A percentile compares a stretch with the other conserved stretches of the same genome.
Evolutionary conservation across 2,888 invertebrate genomes (phyloP).

Genomic region (Hydrotaea cyrtoneurina): DNA sequence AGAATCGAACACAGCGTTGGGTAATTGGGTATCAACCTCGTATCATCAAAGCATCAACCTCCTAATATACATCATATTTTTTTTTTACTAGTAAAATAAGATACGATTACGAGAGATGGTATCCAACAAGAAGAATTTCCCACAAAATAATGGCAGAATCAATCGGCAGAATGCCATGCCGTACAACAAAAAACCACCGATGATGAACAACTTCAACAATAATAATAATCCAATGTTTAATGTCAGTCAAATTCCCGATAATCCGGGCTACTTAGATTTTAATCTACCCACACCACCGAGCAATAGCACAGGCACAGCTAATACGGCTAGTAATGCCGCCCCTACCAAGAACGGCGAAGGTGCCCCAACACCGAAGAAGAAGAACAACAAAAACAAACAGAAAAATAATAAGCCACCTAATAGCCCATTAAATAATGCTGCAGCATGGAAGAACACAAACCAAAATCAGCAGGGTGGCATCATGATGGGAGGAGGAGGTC

Average conservation of each 20-base stretch:
- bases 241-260: conserved; percentile 79
- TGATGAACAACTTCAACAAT: conserved; percentile 68
- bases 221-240: conserved; percentile 76
- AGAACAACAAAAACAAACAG: conserved; percentile 71
- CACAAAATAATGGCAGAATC: conserved; percentile 71
- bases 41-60: too few relatives aligned
- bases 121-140: conserved; percentile 73
- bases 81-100: conserved; percentile 19
- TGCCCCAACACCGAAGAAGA: conserved; percentile 58
- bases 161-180: conserved; percentile 71
- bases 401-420: conserved; percentile 64
- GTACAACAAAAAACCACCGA: conserved; percentile 71
- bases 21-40: too few relatives aligned
- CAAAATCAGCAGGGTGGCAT: conserved; percentile 36
- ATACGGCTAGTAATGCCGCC: conserved; percentile 55
- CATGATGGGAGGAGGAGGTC: conserved; percentile 48
- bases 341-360: conserved; percentile 32
- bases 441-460: conserved; percentile 12
- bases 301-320: conserved; percentile 47
- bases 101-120: conserved; percentile 66
- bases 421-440: conserved; percentile 20
- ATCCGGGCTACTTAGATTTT: conserved; percentile 80
- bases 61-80: conserved; percentile 28
- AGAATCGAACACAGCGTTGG: too few relatives aligned
- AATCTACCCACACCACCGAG: conserved; percentile 74